Evolutionary conservation across 2,797 vertebrate genomes (phyloP).

Genomic region (Stomatorhinus walkeri): DNA sequence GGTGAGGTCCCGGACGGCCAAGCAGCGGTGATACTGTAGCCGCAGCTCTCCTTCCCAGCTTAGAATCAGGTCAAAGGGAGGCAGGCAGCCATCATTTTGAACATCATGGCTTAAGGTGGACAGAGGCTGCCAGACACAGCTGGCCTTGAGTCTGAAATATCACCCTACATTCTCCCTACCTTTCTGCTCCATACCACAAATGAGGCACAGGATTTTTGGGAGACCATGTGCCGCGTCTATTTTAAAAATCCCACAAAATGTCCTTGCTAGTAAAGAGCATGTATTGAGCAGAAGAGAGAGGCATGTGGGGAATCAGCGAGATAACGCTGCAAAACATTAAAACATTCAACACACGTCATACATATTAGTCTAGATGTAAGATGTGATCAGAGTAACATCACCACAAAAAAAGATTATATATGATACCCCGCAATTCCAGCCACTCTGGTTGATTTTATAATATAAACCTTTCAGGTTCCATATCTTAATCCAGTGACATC

Average conservation of each 20-base stretch:
- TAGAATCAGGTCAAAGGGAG: slow-evolving; percentile 39
- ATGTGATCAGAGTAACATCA: background rate
- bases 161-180: slow-evolving; percentile 10
- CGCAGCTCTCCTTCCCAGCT: background rate
- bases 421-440: background rate
- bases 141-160: slow-evolving; percentile 45
- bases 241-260: background rate
- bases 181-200: background rate
- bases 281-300: background rate
- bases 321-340: background rate
- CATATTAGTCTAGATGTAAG: background rate
- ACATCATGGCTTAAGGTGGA: slow-evolving; percentile 58
- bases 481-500: background rate
- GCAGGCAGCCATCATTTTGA: slow-evolving; percentile 53
- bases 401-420: background rate
- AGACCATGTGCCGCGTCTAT: background rate
- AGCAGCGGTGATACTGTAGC: background rate
- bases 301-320: background rate
- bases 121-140: slow-evolving; percentile 52
- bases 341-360: background rate
- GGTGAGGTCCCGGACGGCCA: background rate
- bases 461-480: background rate
- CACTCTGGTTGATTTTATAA: background rate
- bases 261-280: background rate
- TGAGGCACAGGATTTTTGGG: slow-evolving; percentile 10